Evolutionary conservation across 1,140 invertebrate genomes (phyloP).

Genomic region (Triops cancriformis): DNA sequence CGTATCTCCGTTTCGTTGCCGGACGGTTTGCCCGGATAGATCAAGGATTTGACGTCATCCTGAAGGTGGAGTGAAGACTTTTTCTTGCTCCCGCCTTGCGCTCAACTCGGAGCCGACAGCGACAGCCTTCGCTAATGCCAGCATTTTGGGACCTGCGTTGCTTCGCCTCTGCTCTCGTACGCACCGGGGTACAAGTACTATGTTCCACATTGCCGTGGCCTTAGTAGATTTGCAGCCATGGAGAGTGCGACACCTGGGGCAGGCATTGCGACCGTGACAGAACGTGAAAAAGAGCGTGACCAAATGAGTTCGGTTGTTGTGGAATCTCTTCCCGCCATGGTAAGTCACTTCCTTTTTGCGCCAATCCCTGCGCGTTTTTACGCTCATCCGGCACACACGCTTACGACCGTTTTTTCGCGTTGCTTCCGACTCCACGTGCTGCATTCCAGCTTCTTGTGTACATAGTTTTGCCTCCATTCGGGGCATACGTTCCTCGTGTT

Average conservation of each 20-base stretch:
- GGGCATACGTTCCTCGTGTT: neutral
- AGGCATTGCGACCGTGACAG: neutral
- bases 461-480: neutral
- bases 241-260: neutral
- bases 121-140: neutral
- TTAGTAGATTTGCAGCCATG: conserved; percentile 2
- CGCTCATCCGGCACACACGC: neutral
- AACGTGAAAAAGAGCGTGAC: conserved; percentile 10
- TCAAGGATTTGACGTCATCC: conserved; percentile 2
- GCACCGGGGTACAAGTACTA: conserved; percentile 11
- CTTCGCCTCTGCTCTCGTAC: neutral
- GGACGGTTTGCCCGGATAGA: conserved; percentile 3
- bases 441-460: neutral
- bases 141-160: neutral
- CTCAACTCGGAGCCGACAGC: conserved; percentile 1
- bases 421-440: neutral
- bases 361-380: neutral
- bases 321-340: conserved; percentile 3
- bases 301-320: neutral
- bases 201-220: neutral
- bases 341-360: conserved; percentile 1
- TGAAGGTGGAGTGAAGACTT: conserved; percentile 1
- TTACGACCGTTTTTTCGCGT: neutral
- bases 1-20: neutral
- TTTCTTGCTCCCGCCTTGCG: neutral